These are phyloP conservation scores for Choristoneura rosaceana DNA, from an alignment of 2,888 invertebrate genomes.

Conservation along the genomic window DNA sequence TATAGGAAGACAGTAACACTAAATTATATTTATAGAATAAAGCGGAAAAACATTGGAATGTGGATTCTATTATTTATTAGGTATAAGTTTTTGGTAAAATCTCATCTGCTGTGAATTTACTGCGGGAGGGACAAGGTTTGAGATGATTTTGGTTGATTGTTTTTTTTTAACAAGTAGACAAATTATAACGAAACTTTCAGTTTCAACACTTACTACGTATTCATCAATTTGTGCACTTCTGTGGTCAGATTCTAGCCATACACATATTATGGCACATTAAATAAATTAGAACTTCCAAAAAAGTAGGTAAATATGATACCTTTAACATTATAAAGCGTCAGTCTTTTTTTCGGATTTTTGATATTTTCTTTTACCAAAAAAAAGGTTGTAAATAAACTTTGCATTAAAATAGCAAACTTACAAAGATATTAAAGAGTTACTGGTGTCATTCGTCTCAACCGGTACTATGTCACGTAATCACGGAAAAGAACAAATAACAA, in stretches of 20 bases:
- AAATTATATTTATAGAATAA: conserved; percentile 56
- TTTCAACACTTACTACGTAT: conserved; percentile 13
- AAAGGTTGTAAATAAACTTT: conserved; percentile 43
- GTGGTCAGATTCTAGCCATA: conserved; percentile 39
- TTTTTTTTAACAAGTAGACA: conserved; percentile 30
- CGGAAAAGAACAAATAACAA: neutral
- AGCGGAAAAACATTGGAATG: conserved; percentile 61
- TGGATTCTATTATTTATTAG: conserved; percentile 49
- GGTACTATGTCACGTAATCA: neutral
- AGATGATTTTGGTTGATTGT: conserved; percentile 43
- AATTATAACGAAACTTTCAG: conserved; percentile 24
- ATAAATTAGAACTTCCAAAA: conserved; percentile 33
- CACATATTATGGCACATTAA: conserved; percentile 39
- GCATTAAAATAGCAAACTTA: conserved; percentile 39
- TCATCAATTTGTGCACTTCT: conserved; percentile 17
- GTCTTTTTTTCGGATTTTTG: conserved; percentile 38
- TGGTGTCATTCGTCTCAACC: neutral
- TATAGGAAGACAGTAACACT: conserved; percentile 72
- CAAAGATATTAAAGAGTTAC: conserved; percentile 29
- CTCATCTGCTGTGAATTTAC: conserved; percentile 48
- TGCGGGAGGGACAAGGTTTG: conserved; percentile 25
- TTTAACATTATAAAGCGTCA: conserved; percentile 35
- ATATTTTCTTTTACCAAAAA: conserved; percentile 32
- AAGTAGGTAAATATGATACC: conserved; percentile 30
- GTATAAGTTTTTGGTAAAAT: conserved; percentile 62